Evolutionary conservation across 1,140 invertebrate genomes (phyloP).

Genomic region (Dendrolimus kikuchii): DNA sequence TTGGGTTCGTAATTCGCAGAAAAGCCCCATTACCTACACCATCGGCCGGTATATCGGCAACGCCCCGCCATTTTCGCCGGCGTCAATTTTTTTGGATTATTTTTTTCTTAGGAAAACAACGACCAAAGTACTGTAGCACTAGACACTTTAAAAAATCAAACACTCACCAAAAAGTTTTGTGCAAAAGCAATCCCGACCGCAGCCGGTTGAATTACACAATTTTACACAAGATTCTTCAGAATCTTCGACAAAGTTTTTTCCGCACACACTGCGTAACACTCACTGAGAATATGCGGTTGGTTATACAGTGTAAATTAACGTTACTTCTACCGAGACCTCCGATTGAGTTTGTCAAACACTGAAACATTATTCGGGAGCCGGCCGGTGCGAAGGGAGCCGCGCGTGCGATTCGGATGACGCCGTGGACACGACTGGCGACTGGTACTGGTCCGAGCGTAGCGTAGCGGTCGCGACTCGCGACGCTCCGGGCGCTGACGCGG

Average conservation of each 20-base stretch:
- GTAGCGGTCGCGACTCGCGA: conserved; percentile 31
- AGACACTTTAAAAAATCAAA: conserved; percentile 11
- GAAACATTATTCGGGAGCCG: conserved; percentile 71
- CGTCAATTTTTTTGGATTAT: conserved; percentile 8
- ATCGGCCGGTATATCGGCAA: conserved; percentile 44
- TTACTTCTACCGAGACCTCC: conserved; percentile 69
- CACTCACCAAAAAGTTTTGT: conserved; percentile 68
- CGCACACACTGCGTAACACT: conserved; percentile 70
- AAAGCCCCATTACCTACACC: conserved; percentile 34
- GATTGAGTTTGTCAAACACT: conserved; percentile 70
- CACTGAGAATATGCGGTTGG: conserved; percentile 68
- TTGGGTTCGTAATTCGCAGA: conserved; percentile 53
- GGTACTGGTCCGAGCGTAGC: conserved; percentile 27
- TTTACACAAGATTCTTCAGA: conserved; percentile 71
- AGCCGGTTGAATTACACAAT: conserved; percentile 66
- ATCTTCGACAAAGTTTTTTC: conserved; percentile 71
- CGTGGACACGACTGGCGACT: conserved; percentile 56
- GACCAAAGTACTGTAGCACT: conserved; percentile 8
- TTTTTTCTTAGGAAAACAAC: conserved; percentile 2
- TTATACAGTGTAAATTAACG: conserved; percentile 66
- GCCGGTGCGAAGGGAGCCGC: conserved; percentile 61
- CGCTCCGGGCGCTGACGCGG: conserved; percentile 22
- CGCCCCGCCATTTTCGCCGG: conserved; percentile 42
- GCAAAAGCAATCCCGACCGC: conserved; percentile 59
- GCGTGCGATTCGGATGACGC: conserved; percentile 60